Percentiles rank a stretch among this genome's conserved stretches.
Evolutionary conservation across 1,140 invertebrate species (phyloP).

Genomic region (Odontomachus brunneus): DNA sequence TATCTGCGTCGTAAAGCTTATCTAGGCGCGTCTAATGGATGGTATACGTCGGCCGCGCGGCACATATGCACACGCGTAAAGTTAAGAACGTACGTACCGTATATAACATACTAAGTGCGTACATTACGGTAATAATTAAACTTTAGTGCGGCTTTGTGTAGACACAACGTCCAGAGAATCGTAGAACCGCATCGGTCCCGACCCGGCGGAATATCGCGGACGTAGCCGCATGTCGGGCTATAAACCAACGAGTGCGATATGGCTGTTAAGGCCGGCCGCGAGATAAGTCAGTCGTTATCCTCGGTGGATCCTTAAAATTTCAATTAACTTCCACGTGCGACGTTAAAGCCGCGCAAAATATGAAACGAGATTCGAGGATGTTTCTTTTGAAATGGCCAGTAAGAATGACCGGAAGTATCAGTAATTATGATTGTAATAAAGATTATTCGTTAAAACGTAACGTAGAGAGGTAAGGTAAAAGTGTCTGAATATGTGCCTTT

Average conservation of each 20-base stretch:
- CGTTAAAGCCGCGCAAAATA: background rate
- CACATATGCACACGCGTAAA: constrained; percentile 34
- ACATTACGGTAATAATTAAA: constrained; percentile 48
- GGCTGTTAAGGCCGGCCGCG: constrained; percentile 50
- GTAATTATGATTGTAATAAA: too few relatives aligned
- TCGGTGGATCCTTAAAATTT: constrained; percentile 61
- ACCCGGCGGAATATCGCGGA: background rate
- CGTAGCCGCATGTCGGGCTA: background rate
- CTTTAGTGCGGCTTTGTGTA: constrained; percentile 41
- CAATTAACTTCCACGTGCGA: constrained; percentile 48
- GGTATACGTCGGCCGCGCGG: constrained; percentile 15
- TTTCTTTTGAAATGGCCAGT: background rate
- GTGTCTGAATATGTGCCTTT: too few relatives aligned
- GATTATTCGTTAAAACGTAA: too few relatives aligned
- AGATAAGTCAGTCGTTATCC: constrained; percentile 49
- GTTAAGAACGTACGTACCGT: constrained; percentile 45
- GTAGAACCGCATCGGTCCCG: constrained; percentile 43
- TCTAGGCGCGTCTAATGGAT: constrained; percentile 47
- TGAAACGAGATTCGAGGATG: background rate
- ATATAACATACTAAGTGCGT: background rate
- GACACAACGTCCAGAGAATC: constrained; percentile 36
- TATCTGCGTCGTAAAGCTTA: constrained; percentile 53
- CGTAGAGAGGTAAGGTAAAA: too few relatives aligned
- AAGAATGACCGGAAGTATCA: background rate
- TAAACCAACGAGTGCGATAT: constrained; percentile 62